Percentiles rank a stretch among this genome's conserved stretches.
Conservation (phyloP, 2,797 vertebrate genomes). For the Hyperoplus lanceolatus region DNA sequence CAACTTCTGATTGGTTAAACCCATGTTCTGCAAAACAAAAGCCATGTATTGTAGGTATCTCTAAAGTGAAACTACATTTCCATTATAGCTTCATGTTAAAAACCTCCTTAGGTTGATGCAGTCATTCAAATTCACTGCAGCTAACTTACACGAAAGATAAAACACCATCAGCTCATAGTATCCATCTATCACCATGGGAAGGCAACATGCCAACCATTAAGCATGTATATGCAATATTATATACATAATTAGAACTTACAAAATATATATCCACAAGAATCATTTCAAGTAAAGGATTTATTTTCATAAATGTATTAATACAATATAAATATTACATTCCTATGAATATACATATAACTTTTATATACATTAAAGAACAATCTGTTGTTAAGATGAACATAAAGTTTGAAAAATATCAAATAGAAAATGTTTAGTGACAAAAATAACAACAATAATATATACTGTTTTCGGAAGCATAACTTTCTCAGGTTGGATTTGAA, state of each 20-base stretch:
- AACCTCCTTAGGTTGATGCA: too few relatives aligned
- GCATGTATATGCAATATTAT: too few relatives aligned
- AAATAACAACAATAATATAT: too few relatives aligned
- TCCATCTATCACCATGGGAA: too few relatives aligned
- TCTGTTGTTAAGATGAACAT: background rate
- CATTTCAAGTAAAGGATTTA: background rate
- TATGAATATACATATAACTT: too few relatives aligned
- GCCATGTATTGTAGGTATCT: too few relatives aligned
- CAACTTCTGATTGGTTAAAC: background rate
- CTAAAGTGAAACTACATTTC: too few relatives aligned
- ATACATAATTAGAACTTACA: background rate
- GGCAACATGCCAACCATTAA: too few relatives aligned
- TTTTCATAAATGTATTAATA: background rate
- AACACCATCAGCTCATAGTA: background rate
- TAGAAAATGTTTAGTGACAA: background rate
- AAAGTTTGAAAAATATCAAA: background rate
- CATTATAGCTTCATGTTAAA: too few relatives aligned
- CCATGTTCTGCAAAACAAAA: too few relatives aligned
- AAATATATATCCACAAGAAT: background rate
- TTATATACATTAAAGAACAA: background rate
- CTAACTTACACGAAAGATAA: too few relatives aligned
- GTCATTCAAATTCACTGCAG: too few relatives aligned
- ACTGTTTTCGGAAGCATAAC: background rate
- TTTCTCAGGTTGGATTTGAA: background rate
- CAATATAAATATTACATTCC: constrained; percentile 3